Conservation (phyloP, 2,113 vertebrate genomes). For the Melospiza georgiana region DNA sequence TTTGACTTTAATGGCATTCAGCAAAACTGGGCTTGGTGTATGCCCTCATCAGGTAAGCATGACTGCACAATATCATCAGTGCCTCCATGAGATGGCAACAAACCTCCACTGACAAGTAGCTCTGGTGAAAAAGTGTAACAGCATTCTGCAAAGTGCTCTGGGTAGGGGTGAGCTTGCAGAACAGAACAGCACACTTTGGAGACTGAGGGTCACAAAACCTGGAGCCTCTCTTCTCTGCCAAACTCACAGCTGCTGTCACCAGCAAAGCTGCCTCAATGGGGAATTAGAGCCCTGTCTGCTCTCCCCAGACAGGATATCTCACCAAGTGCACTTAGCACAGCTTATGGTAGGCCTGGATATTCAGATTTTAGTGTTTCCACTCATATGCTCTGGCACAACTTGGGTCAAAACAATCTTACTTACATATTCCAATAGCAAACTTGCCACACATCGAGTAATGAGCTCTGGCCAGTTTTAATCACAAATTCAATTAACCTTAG, state of each 20-base stretch:
- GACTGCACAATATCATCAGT: background rate
- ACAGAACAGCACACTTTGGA: background rate
- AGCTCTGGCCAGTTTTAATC: conserved; percentile 11
- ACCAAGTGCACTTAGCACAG: background rate
- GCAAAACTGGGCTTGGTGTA: background rate
- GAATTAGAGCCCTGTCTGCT: background rate
- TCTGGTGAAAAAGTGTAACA: background rate
- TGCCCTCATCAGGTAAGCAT: accelerated
- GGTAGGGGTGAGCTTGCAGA: background rate
- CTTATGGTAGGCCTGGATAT: background rate
- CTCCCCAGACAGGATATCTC: background rate
- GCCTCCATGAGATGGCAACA: background rate
- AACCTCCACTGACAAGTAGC: background rate
- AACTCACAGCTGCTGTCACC: background rate
- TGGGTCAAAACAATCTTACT: background rate
- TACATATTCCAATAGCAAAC: background rate
- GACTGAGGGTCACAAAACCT: background rate
- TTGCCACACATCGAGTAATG: background rate
- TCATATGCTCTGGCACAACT: background rate
- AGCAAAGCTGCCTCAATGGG: background rate
- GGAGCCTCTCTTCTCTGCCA: accelerated
- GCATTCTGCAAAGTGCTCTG: background rate
- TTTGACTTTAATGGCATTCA: background rate
- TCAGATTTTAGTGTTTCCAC: background rate
- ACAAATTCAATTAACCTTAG: background rate